These are phyloP conservation scores for Globodera ellingtonae DNA, from an alignment of 1,140 invertebrate genomes.

Conservation along the genomic window DNA sequence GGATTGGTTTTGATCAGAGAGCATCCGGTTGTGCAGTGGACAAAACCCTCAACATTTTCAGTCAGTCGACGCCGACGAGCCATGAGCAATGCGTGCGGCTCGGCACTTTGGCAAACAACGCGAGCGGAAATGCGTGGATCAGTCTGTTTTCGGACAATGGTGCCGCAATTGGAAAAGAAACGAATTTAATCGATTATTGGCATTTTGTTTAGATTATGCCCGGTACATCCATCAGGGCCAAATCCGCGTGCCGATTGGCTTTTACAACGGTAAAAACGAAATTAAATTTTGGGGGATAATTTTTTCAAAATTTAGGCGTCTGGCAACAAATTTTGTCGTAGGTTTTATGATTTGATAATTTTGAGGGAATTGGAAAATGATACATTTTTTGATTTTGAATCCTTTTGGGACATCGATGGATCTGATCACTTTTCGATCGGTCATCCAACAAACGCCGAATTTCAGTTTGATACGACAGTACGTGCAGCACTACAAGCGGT, in stretches of 20 bases:
- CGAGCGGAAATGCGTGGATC: conserved; percentile 24
- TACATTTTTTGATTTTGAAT: background rate
- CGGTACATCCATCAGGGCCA: conserved; percentile 43
- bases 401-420: background rate
- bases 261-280: conserved; percentile 35
- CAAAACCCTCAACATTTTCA: background rate
- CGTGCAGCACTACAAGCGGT: conserved; percentile 33
- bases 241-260: conserved; percentile 39
- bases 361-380: conserved; percentile 1
- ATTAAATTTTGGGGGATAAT: background rate
- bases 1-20: too few relatives aligned
- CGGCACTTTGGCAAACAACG: conserved; percentile 18
- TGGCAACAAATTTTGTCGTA: conserved; percentile 23
- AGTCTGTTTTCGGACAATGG: conserved; percentile 44
- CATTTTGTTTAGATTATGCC: conserved; percentile 40
- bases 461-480: conserved; percentile 47
- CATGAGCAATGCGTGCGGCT: background rate
- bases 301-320: conserved; percentile 5
- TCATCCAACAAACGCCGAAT: conserved; percentile 22
- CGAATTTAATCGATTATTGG: background rate
- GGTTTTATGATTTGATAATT: background rate
- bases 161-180: background rate
- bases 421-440: conserved; percentile 23
- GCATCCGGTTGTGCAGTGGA: background rate
- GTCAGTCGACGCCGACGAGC: background rate